Conservation (phyloP, 2,113 vertebrate species). For the Hypocryptadius cinnamomeus region DNA sequence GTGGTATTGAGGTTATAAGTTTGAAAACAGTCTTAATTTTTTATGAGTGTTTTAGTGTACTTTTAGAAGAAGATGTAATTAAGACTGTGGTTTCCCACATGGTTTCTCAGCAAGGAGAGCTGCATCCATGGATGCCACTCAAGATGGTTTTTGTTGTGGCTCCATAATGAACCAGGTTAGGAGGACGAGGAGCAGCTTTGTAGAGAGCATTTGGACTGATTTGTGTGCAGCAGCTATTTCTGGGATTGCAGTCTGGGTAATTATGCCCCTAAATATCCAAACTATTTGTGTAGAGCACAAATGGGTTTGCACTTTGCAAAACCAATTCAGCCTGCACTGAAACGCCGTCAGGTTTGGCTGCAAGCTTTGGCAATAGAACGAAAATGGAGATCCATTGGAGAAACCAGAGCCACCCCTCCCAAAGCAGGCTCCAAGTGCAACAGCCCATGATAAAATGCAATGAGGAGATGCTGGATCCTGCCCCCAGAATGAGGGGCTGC, state of each 20-base stretch:
- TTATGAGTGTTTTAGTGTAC: background rate
- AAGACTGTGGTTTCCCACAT: background rate
- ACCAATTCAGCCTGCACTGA: background rate
- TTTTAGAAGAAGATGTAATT: background rate
- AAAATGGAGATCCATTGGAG: background rate
- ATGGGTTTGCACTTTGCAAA: background rate
- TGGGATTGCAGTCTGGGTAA: background rate
- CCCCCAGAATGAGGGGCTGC: background rate
- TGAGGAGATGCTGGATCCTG: background rate
- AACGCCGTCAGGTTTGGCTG: background rate
- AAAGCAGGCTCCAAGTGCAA: background rate
- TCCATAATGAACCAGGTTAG: background rate
- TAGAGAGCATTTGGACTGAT: background rate
- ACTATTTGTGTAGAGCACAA: background rate
- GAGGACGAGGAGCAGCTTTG: background rate
- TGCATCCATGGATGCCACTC: background rate
- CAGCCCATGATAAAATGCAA: background rate
- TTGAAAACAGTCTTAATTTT: background rate
- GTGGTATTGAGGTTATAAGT: background rate
- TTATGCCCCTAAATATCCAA: background rate
- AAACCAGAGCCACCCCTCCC: background rate
- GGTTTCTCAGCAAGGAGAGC: background rate
- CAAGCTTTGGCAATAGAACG: background rate
- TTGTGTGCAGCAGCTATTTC: background rate
- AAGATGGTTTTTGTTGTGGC: background rate